Base-by-base conservation (phyloP, 2,113 vertebrate species). In the Austrofundulus limnaeus region DNA sequence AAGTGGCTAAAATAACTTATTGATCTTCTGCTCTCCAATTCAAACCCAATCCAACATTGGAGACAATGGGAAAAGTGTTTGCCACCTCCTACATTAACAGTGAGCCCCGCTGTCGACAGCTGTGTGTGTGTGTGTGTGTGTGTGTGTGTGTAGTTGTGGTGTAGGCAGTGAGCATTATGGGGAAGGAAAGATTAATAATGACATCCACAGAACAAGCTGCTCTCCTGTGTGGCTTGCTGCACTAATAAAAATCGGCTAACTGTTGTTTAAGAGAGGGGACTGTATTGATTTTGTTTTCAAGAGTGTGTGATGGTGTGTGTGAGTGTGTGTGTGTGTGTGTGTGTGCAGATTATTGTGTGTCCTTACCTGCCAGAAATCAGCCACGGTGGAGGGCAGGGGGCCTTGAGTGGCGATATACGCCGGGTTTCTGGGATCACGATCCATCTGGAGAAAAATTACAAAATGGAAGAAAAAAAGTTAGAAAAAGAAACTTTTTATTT, bases 341-440 rank as follows among this genome's bases (percentile, higher is more conserved):
- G 39, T 61, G 49, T 7, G 9, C 8, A 19, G n/a, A 46, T 61
- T 24, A 39, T 38, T 58, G 63, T 65, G 49, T 61, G 12, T 5
- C 14, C 31, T 91, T 89, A 96, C 97, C 95, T 98, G 96, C 97
- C 97, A 99, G 91, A 99, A 99, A 83, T 98, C 97, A 2, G 96
- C 93, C 1, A 96, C 96, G 0, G 97, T 98, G 53, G 95, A 90
- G 4, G 96, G 94, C 59, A 99, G 92, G 0, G 97, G 95, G 16
- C 97, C 97, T 61, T 99, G 97, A 62, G 96, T 94, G 69, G 96
- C 92, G 38, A 99, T 96, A 81, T 98, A 99, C 0, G 96, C 94
- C 0, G 97, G 97, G 48, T 92, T 98, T 63, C 96, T 90, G 0
- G 97, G 97, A 77, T 99, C 97, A 0, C 96, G 97, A 60, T 99